Conservation (phyloP, 53 echinoderm and acorn worm species). For the Actinopyga echinites region DNA sequence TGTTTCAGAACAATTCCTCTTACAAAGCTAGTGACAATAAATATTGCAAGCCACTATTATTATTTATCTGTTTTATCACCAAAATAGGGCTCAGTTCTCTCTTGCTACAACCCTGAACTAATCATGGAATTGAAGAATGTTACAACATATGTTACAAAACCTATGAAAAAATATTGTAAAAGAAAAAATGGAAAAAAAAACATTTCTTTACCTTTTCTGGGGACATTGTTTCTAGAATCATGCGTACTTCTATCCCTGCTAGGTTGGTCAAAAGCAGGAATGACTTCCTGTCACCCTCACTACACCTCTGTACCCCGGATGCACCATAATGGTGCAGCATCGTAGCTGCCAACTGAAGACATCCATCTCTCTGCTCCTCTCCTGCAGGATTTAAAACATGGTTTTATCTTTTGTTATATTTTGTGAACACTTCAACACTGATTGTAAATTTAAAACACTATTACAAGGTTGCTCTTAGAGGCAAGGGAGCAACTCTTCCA, state of each 20-base stretch:
- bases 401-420: not conserved
- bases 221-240: conserved; percentile 80
- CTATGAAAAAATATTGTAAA: not conserved
- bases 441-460: not conserved
- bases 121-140: not conserved
- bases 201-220: conserved; percentile 25
- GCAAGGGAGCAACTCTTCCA: too few relatives aligned
- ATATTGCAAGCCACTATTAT: too few relatives aligned
- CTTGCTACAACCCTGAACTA: not conserved
- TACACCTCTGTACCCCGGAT: conserved; percentile 72
- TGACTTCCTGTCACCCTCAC: conserved; percentile 72
- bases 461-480: too few relatives aligned
- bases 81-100: too few relatives aligned
- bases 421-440: not conserved
- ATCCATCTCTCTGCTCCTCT: conserved; percentile 77
- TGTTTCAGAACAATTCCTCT: too few relatives aligned
- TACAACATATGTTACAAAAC: not conserved
- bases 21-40: too few relatives aligned
- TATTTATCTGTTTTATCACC: too few relatives aligned
- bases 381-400: conserved; percentile 42
- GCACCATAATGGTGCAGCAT: conserved; percentile 82
- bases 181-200: not conserved
- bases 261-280: conserved; percentile 79
- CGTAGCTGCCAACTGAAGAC: conserved; percentile 67
- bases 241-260: conserved; percentile 84